phyloP scores from a whole-genome alignment of 2,797 vertebrate species.

The Siniperca scherzeri region DNA sequence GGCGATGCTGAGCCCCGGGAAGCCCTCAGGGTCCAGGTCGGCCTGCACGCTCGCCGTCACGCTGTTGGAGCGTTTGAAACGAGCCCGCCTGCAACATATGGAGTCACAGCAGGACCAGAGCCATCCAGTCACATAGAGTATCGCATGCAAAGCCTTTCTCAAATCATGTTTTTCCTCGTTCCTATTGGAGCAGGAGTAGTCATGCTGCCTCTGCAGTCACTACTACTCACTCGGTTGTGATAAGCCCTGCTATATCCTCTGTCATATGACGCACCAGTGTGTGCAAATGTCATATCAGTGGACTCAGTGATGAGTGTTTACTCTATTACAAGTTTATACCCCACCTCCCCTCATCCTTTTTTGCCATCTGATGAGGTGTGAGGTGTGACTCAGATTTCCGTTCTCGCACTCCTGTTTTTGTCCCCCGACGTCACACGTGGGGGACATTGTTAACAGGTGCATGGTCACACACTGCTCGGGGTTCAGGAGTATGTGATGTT shows the following conservation, averaged over 20 bases:
- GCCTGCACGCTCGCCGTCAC: constrained; percentile 98
- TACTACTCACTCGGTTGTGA: constrained; percentile 34
- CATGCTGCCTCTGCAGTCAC: constrained; percentile 39
- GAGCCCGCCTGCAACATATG: constrained; percentile 88
- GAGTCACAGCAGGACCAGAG: constrained; percentile 41
- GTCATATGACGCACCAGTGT: constrained; percentile 74
- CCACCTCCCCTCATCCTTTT: constrained; percentile 45
- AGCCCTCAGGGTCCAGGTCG: constrained; percentile 95
- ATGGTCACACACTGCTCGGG: constrained; percentile 21
- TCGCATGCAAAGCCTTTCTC: constrained; percentile 26
- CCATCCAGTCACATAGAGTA: constrained; percentile 33
- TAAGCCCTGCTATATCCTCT: constrained; percentile 62
- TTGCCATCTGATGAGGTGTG: constrained; percentile 47
- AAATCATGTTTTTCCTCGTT: neutral
- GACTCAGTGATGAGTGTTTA: constrained; percentile 65
- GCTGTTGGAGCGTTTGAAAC: constrained; percentile 99
- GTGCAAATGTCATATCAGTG: constrained; percentile 72
- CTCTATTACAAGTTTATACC: constrained; percentile 58
- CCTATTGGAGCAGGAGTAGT: constrained; percentile 8
- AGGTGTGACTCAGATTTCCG: constrained; percentile 64
- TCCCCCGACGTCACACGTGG: constrained; percentile 17
- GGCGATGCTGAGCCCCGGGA: constrained; percentile 86
- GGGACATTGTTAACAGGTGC: constrained; percentile 49
- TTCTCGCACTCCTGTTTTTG: constrained; percentile 26
- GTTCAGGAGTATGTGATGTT: constrained; percentile 7